Evolutionary conservation across 2,888 invertebrate species (phyloP).

Genomic region (Crossocerus cetratus): DNA sequence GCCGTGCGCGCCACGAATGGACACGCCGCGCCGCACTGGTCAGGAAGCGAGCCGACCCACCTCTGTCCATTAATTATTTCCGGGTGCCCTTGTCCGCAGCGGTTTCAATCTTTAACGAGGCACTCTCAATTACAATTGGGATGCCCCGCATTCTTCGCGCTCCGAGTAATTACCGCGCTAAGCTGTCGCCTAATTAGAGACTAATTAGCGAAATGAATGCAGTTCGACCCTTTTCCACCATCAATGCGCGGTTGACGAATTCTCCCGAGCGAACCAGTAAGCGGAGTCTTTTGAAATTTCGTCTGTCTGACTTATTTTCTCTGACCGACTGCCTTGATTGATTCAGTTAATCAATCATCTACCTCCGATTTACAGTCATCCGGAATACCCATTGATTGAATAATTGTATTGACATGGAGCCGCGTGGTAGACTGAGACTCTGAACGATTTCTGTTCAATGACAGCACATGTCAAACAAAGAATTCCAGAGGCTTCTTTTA

Average conservation of each 20-base stretch:
- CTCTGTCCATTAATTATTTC: slow-evolving; percentile 31
- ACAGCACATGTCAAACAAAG: too few species aligned
- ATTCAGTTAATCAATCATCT: too few species aligned
- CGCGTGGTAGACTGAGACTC: too few species aligned
- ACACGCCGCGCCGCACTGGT: too few species aligned
- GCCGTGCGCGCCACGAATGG: too few species aligned
- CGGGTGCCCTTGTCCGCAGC: neutral
- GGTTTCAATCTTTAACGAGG: slow-evolving; percentile 12
- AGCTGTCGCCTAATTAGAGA: neutral
- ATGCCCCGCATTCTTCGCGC: slow-evolving; percentile 9
- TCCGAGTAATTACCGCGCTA: neutral
- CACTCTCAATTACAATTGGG: neutral
- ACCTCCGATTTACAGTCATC: too few species aligned
- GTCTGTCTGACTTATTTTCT: neutral
- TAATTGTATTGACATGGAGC: too few species aligned
- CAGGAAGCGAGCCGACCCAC: neutral
- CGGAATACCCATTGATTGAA: too few species aligned
- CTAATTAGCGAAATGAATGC: neutral
- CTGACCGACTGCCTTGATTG: too few species aligned
- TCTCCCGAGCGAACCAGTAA: neutral
- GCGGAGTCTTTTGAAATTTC: neutral
- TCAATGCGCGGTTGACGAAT: neutral
- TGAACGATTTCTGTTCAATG: too few species aligned
- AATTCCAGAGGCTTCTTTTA: too few species aligned
- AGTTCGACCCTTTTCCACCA: neutral